A percentile compares a stretch with the other conserved stretches of the same genome.
These are phyloP conservation scores for Callionymus lyra DNA, from an alignment of 2,113 vertebrate species.

Conservation along the genomic window DNA sequence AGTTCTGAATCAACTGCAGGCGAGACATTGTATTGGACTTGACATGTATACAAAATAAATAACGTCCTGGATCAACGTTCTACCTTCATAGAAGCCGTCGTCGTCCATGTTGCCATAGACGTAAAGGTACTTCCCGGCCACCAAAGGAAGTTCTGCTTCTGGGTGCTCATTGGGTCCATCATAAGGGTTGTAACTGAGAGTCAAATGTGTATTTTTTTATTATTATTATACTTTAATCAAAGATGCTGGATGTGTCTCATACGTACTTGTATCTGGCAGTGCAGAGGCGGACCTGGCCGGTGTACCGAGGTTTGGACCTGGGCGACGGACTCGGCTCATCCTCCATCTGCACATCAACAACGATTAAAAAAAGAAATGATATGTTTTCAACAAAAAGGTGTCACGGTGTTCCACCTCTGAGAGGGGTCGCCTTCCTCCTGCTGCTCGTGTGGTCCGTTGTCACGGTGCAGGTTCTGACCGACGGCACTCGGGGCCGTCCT, in stretches of 20 bases:
- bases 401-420: neutral
- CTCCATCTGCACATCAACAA: conserved; percentile 75
- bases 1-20: too few relatives aligned
- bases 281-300: conserved; percentile 91
- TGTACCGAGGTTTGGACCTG: conserved; percentile 84
- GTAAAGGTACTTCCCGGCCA: conserved; percentile 94
- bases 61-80: conserved; percentile 8
- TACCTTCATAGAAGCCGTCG: conserved; percentile 96
- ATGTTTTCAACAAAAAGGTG: neutral
- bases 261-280: conserved; percentile 92
- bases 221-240: too few relatives aligned
- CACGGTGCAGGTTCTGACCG: conserved; percentile 67
- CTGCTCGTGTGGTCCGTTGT: conserved; percentile 60
- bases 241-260: neutral
- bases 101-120: conserved; percentile 97
- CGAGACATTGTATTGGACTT: too few relatives aligned
- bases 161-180: conserved; percentile 97
- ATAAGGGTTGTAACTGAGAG: conserved; percentile 87
- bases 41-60: too few relatives aligned
- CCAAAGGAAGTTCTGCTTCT: conserved; percentile 92
- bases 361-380: neutral
- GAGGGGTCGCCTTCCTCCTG: conserved; percentile 72
- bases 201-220: neutral
- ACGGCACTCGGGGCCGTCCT: conserved; percentile 62
- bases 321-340: conserved; percentile 77